These are phyloP conservation scores for Lasioglossum oenotherae DNA, from an alignment of 2,888 invertebrate species.

Conservation along the genomic window DNA sequence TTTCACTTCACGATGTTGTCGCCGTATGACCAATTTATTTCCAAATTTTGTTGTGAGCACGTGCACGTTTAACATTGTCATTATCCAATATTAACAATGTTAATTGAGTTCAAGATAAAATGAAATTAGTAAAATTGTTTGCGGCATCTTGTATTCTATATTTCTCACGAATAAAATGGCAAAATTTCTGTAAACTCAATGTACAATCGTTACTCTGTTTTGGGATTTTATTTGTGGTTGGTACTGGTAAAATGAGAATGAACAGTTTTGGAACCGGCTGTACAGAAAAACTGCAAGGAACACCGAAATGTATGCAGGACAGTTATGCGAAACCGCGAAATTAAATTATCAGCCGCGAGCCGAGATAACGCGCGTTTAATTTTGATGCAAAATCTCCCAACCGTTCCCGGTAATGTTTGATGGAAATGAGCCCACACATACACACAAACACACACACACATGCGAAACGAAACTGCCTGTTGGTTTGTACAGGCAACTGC, in stretches of 20 bases:
- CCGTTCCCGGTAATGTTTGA: constrained; percentile 27
- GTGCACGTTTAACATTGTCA: too few relatives aligned
- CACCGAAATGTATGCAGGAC: background rate
- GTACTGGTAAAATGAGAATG: background rate
- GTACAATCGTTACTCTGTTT: background rate
- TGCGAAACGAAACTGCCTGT: background rate
- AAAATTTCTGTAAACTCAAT: background rate
- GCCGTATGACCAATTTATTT: too few relatives aligned
- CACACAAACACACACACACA: background rate
- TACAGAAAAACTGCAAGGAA: constrained; percentile 1
- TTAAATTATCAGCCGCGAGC: constrained; percentile 48
- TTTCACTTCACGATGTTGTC: too few relatives aligned
- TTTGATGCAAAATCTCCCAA: constrained; percentile 27
- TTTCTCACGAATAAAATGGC: background rate
- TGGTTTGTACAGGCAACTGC: constrained; percentile 29
- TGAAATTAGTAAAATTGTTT: background rate
- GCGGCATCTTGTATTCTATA: background rate
- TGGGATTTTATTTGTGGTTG: background rate
- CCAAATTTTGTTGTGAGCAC: background rate
- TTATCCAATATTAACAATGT: too few relatives aligned
- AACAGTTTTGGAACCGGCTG: background rate
- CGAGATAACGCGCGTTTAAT: constrained; percentile 50
- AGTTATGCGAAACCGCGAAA: constrained; percentile 21
- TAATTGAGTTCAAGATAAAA: background rate
- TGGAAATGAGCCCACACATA: constrained; percentile 9